These are phyloP conservation scores for Imbricaverruca yamaguchii DNA, from an alignment of 2,888 invertebrate species.

Conservation along the genomic window DNA sequence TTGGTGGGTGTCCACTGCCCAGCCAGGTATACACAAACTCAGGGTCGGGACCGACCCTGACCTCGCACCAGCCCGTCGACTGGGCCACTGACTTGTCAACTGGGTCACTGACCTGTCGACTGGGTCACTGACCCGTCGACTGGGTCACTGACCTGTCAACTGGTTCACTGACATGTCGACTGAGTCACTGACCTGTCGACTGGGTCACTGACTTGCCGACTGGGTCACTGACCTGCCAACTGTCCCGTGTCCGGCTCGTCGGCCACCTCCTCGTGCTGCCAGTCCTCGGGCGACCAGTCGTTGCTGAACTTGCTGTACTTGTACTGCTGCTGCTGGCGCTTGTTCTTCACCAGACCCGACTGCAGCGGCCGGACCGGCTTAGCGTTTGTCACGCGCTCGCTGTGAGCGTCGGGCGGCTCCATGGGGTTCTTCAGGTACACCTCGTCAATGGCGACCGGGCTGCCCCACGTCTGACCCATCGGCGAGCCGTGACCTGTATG, in stretches of 20 bases:
- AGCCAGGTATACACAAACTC: no score
- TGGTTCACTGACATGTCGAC: no score
- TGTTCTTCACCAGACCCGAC: neutral
- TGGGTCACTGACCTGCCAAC: neutral
- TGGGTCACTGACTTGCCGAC: no score
- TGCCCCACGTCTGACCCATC: conserved; percentile 75
- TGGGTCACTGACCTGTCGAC: no score
- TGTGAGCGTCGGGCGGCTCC: conserved; percentile 54
- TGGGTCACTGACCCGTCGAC: no score
- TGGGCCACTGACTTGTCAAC: no score
- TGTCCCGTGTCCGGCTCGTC: neutral
- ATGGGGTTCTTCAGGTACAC: conserved; percentile 67
- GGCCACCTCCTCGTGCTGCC: neutral
- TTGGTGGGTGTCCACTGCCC: no score
- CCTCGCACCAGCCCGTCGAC: no score
- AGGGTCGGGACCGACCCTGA: no score
- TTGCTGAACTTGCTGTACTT: conserved; percentile 16
- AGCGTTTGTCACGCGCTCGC: neutral
- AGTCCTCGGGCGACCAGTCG: conserved; percentile 14
- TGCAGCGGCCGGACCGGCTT: neutral
- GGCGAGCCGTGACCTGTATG: conserved; percentile 50
- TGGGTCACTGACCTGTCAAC: no score
- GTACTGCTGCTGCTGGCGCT: conserved; percentile 14
- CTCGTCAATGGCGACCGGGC: conserved; percentile 68
- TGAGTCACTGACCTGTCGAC: no score